Percentiles rank a stretch among this genome's conserved stretches.
phyloP scores from a whole-genome alignment of 2,797 vertebrate genomes.

The Coregonus suidteri region DNA sequence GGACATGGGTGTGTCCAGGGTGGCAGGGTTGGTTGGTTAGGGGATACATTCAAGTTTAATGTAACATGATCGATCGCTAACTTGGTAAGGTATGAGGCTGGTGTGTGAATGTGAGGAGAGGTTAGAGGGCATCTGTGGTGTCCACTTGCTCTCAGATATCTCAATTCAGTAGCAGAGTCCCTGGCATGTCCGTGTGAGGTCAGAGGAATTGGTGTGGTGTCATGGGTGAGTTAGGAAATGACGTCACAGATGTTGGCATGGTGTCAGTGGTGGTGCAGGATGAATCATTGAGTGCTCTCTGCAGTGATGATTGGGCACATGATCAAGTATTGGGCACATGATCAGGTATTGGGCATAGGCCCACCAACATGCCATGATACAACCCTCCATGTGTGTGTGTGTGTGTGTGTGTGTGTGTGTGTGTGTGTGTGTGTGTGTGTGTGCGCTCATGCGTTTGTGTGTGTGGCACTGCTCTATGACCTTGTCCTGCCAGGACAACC shows the following conservation, averaged over 20 bases:
- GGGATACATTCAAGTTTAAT: slow-evolving; percentile 18
- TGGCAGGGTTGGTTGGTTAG: slow-evolving; percentile 27
- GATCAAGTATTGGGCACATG: slow-evolving; percentile 33
- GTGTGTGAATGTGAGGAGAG: neutral
- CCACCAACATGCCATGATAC: neutral
- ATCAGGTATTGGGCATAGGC: slow-evolving; percentile 7
- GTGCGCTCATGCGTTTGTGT: neutral
- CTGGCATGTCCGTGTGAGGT: slow-evolving; percentile 17
- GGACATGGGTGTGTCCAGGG: neutral
- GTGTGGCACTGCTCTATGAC: slow-evolving; percentile 28
- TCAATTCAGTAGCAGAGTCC: slow-evolving; percentile 25
- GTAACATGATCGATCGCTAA: slow-evolving; percentile 13
- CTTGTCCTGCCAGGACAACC: slow-evolving; percentile 36
- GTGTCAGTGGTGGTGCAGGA: slow-evolving; percentile 61
- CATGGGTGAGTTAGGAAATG: slow-evolving; percentile 60
- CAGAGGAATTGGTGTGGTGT: slow-evolving; percentile 38
- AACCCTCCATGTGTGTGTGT: neutral
- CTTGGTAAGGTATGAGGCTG: neutral
- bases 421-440: too few species aligned
- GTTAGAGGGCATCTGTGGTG: neutral
- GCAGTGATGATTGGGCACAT: slow-evolving; percentile 46
- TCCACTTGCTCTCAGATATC: slow-evolving; percentile 38
- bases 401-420: too few species aligned
- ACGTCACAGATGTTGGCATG: slow-evolving; percentile 59
- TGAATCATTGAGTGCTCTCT: slow-evolving; percentile 64